Evolutionary conservation across 2,888 invertebrate species (phyloP), one percentile per base, ranked within the genome.

Genomic region (Drosophila borborema): DNA sequence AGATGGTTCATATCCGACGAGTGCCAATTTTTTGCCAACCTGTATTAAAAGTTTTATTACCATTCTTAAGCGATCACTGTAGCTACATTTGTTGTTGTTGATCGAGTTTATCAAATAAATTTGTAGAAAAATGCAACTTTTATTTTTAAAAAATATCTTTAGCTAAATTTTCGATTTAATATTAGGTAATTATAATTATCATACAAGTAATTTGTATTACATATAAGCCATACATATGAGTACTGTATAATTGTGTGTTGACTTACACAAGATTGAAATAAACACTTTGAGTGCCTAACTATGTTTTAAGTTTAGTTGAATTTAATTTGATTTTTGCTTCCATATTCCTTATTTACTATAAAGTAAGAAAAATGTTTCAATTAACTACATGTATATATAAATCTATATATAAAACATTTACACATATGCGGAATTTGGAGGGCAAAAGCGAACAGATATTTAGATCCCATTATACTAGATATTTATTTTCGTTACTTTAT

Each of bases 221-320:
- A 43, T 48, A 43, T 56, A 71, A 31, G 53, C 62, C 40, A 53
- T 53, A 51, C 28, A 62, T 53, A 63, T 63, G 62, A 53, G 62
- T 66, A 56, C 28, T 41, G 48, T 63, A 60, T 69, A 62, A 55
- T 49, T 43, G 45, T 58, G 58, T 56, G 60, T 67, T 56, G 63
- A 72, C 64, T 66, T 68, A 65, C 62, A 63, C 68, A 68, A 75
- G 66, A 61, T 80, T 80, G 45, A 72, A 76, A 69, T 73, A 67
- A 81, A 81, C 88, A 88, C 86, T 88, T 88, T 72, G 58, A 82
- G 82, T 83, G 82, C 66, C 80, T 82, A 82, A 60, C 87, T 83
- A 86, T 70, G 67, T 63, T 53, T 88, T 86, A 78, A 80, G 78
- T 86, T 84, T 65, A 81, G 62, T 84, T 84, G 70, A 72, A 75